phyloP scores from a whole-genome alignment of 2,888 invertebrate genomes.

The Xestobium rufovillosum region DNA sequence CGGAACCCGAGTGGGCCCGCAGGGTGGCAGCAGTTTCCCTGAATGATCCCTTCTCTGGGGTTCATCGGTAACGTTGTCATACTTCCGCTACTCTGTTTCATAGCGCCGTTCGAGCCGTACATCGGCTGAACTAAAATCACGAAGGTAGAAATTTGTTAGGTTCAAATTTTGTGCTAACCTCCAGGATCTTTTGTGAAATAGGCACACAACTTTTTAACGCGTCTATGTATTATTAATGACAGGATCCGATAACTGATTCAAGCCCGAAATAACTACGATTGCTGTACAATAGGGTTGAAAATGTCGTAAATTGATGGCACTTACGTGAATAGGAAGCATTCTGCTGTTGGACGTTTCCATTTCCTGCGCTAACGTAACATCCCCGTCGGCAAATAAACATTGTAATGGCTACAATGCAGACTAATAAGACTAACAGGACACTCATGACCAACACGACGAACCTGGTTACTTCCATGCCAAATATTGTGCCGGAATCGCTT shows the following conservation, averaged over 20 bases:
- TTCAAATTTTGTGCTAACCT: too few species aligned
- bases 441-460: constrained; percentile 67
- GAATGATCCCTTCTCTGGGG: constrained; percentile 45
- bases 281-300: not conserved
- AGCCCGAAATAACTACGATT: too few species aligned
- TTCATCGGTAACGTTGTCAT: constrained; percentile 49
- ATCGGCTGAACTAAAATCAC: constrained; percentile 63
- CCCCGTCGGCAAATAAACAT: constrained; percentile 71
- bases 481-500: constrained; percentile 54
- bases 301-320: constrained; percentile 20
- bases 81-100: constrained; percentile 52
- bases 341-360: constrained; percentile 44
- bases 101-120: constrained; percentile 66
- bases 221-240: too few species aligned
- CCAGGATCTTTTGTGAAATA: too few species aligned
- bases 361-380: constrained; percentile 42
- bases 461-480: constrained; percentile 70
- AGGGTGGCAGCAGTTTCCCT: constrained; percentile 96
- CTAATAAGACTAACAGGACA: constrained; percentile 59
- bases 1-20: constrained; percentile 63
- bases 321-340: constrained; percentile 46
- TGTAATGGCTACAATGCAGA: constrained; percentile 61
- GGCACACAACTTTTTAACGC: too few species aligned
- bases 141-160: constrained; percentile 7
- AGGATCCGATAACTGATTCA: too few species aligned